Conservation (phyloP, 2,888 invertebrate genomes). For the Tridacna crocea region DNA sequence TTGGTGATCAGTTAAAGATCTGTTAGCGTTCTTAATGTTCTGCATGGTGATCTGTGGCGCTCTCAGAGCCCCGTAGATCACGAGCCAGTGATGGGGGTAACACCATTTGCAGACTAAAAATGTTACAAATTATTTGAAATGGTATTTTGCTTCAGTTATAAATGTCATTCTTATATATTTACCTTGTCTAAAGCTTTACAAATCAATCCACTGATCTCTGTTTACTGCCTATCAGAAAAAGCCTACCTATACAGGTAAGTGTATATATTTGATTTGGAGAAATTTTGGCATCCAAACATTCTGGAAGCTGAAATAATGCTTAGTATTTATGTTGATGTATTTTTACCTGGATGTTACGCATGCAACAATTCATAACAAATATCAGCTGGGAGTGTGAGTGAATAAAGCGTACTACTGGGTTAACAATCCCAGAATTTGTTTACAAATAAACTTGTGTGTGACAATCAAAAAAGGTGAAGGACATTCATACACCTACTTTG, state of each 20-base stretch:
- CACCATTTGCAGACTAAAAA: no score
- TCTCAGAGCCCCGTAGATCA: no score
- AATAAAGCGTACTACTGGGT: constrained; percentile 8
- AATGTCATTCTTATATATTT: neutral
- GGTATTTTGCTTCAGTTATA: neutral
- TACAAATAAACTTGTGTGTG: neutral
- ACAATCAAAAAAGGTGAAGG: neutral
- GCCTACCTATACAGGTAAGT: constrained; percentile 9
- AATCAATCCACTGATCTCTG: no score
- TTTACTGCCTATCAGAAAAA: no score
- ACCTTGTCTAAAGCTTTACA: neutral
- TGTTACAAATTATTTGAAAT: no score
- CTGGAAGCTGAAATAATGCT: constrained; percentile 17
- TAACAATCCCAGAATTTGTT: neutral
- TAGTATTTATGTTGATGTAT: constrained; percentile 28
- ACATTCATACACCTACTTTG: neutral
- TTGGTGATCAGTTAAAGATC: no score
- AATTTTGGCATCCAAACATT: neutral
- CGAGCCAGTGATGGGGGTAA: no score
- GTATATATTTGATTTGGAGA: neutral
- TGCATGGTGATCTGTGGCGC: no score
- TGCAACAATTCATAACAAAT: constrained; percentile 55
- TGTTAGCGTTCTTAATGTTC: no score
- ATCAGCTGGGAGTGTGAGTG: constrained; percentile 48
- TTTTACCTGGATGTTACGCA: constrained; percentile 47